Evolutionary conservation across 2,113 vertebrate genomes (phyloP).

Genomic region (Epinephelus moara): DNA sequence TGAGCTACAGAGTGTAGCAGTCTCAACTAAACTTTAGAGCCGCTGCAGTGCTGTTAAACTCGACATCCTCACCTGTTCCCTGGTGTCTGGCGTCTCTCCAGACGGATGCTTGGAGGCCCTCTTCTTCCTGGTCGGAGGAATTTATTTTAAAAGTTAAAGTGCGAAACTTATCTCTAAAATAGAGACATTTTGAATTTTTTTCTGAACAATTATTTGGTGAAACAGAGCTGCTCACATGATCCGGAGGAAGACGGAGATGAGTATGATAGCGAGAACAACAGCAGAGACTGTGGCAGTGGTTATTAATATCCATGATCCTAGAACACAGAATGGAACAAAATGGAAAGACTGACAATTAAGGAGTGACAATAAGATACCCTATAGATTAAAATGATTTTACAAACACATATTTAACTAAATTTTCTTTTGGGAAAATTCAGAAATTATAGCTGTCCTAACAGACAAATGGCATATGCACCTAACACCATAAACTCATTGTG

Average conservation of each 20-base stretch:
- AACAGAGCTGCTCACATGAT: slow-evolving; percentile 2
- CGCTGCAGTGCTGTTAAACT: not conserved
- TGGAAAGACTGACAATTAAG: not conserved
- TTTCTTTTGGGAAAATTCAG: too few relatives aligned
- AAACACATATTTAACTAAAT: too few relatives aligned
- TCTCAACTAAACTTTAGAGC: not conserved
- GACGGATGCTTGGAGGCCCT: not conserved
- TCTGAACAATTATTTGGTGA: not conserved
- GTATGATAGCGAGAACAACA: not conserved
- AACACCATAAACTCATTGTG: too few relatives aligned
- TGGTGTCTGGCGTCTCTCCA: not conserved
- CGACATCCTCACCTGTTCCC: not conserved
- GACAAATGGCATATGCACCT: not conserved
- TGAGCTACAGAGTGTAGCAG: not conserved
- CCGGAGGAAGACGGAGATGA: not conserved
- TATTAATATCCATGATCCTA: not conserved
- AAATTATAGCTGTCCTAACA: not conserved
- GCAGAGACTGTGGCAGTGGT: not conserved
- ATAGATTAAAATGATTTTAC: too few relatives aligned
- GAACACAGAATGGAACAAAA: not conserved
- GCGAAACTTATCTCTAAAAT: not conserved
- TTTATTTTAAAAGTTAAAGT: not conserved
- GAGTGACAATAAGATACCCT: not conserved
- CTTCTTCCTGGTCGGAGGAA: not conserved
- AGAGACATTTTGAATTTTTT: not conserved